Base-by-base conservation (phyloP, 2,888 invertebrate species). In the Proisotoma minuta region DNA sequence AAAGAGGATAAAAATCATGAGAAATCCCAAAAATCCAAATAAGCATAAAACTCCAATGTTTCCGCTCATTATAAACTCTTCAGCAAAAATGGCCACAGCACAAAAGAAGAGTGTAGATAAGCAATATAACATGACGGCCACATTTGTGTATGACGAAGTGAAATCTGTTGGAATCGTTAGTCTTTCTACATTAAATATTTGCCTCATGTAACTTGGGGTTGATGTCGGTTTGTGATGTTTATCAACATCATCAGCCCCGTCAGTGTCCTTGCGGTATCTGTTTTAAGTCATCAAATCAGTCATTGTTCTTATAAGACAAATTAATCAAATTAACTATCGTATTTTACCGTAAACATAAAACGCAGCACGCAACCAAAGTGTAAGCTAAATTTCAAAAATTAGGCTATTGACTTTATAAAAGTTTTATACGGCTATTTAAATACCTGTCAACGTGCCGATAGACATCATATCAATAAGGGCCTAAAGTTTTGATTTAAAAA, bases 281-380 rank as follows among this genome's bases (percentile, higher is more conserved):
- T 8, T 34, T 8, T 34, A 10, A 34, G 34, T 10, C 34, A 34
- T 15, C 8, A 34, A 34, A 34, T 34, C 8, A 34, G 15, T 10
- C 34, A 15, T 10, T 34, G 34, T 15, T 10, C 15, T 34, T 34
- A 34, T 34, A 34, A 34, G 15, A 34, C 10, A 12, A 34, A 12
- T 18, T 54, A 34, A 34, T 8, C 34, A 34, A 34, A 34, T 34
- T 34, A 34, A 34, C 8, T 34, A 10, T 51, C 15, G 28, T 34
- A 50, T n/a, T n/a, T 29, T 60, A 69, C 71, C 71, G 62, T 18
- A 95, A 81, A 57, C 94, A 87, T 60, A 94, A 81, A 43, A 95
- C 94, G 77, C 93, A 94, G 0, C 91, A 89, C 1, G 93, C 92
- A 0, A 95, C 94, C 73, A 94, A 78, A 0, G 94, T 93, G 78